Base-by-base conservation (phyloP, 2,113 vertebrate species). In the Okapia johnstoni region DNA sequence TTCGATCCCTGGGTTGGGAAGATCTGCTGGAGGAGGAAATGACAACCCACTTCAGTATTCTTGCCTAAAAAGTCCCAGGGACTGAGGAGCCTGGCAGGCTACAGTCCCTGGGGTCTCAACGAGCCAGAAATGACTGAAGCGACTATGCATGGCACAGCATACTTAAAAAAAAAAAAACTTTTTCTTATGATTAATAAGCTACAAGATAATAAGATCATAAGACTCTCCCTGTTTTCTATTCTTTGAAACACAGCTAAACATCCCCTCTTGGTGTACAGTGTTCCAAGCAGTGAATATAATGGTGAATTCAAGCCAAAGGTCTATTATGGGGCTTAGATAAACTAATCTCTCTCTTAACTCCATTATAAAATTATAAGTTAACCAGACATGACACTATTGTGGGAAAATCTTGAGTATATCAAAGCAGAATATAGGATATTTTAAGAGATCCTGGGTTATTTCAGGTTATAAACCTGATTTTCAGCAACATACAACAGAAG, bases 301-400 rank as follows among this genome's bases (percentile, higher is more conserved):
- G 25, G 0, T 94, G 9, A 90, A 60, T 50, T 94, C 57, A 98
- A 33, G 96, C 55, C 50, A 96, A 86, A 97, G 84, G 81, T 17
- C 46, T 92, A 46, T 86, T 81, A 48, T 13, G 40, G 52, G 28
- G 57, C 17, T 93, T 63, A 58, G 61, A 92, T 70, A 86, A 95
- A 5, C 30, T 84, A 55, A 91, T 63, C 7, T 86, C 90, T 92
- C 73, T 40, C 52, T 79, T 87, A 84, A 48, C 3, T 84, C 16
- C 23, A 84, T 87, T 79, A 85, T 28, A 92, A 94, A 95, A 88
- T 10, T 36, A 76, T 2, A 43, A 80, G 85, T 86, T 58, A 94
- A 58, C 7, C 55, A 93, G 60, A 85, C 21, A 83, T 40, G 40
- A 80, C 30, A 54, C 5, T 54, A 54, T 15, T 55, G 0, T 66